Base-by-base conservation (phyloP, 2,113 vertebrate species). In the Capreolus pygargus region DNA sequence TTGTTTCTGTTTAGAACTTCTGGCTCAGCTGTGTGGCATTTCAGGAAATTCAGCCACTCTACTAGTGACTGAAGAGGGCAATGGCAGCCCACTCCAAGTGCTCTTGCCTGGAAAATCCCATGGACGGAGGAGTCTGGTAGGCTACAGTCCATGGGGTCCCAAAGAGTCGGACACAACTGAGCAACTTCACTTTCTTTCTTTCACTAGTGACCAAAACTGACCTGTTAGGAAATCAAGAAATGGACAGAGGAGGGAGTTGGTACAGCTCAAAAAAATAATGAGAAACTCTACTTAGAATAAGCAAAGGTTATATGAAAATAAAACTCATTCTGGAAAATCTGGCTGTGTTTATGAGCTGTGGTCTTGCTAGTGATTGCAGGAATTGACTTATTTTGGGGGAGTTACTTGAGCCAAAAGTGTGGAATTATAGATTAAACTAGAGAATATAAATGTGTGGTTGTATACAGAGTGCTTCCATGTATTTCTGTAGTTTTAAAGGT, bases 241-340 rank as follows among this genome's bases (percentile, higher is more conserved):
- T 60, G 47, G 57, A 89, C 27, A 76, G 55, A 96, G 36, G 52
- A 93, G 81, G 55, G 25, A 52, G 27, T 91, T 95, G 64, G 58
- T 87, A 70, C 1, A 91, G 58, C 54, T 64, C 23, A 64, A 54
- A 88, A 74, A 54, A 91, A 84, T 61, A 89, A 94, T 83, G 54
- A 57, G 78, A 97, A 95, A 96, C 70, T 93, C 90, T 67, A 33
- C 74, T 90, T 79, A 45, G 67, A 96, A 70, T 81, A 78, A 96
- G 92, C 78, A 57, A 86, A 79, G 70, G 15, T 43, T 91, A 61
- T n/a, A 61, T 92, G 95, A 81, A 84, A 70, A n/a, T 13, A 87
- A 81, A 95, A 47, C 74, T 81, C 27, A 45, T 45, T 91, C 86
- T 70, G 83, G 57, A 79, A 61, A 76, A 47, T 9, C 36, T 1